A percentile compares a stretch with the other conserved stretches of the same genome.
Evolutionary conservation across 2,797 vertebrate species (phyloP).

Genomic region (Gallinago stenura): DNA sequence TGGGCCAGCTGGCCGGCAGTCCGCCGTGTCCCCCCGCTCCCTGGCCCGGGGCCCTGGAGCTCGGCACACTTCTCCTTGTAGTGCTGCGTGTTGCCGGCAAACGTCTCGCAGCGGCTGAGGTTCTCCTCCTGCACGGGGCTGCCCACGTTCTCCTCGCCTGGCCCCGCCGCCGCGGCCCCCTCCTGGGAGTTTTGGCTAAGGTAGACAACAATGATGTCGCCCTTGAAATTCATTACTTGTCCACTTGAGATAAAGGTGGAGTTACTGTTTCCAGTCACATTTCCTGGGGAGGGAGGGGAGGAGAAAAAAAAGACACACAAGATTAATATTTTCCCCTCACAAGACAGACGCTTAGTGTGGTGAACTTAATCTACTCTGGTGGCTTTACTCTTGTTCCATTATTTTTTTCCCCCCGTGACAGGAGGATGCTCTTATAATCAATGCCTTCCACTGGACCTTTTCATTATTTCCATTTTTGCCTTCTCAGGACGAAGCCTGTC

Average conservation of each 20-base stretch:
- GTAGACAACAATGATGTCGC: slow-evolving; percentile 96
- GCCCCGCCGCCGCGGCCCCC: slow-evolving; percentile 52
- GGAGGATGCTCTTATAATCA: neutral
- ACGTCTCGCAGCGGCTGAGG: slow-evolving; percentile 82
- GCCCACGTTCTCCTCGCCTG: slow-evolving; percentile 81
- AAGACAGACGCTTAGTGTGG: neutral
- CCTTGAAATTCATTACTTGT: slow-evolving; percentile 98
- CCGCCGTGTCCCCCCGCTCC: rapidly evolving
- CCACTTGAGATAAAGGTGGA: slow-evolving; percentile 97
- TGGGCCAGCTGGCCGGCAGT: neutral
- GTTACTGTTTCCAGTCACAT: slow-evolving; percentile 94
- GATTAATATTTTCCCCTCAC: slow-evolving; percentile 50
- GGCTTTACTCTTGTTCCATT: slow-evolving; percentile 18
- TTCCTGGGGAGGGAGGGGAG: slow-evolving; percentile 80
- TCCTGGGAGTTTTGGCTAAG: slow-evolving; percentile 91
- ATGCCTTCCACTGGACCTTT: neutral
- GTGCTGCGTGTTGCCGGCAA: slow-evolving; percentile 80
- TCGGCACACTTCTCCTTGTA: slow-evolving; percentile 71
- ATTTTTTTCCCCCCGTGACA: neutral
- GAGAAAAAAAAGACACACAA: neutral
- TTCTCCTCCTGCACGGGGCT: slow-evolving; percentile 93
- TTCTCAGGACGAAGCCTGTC: neutral
- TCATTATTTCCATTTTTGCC: slow-evolving; percentile 46
- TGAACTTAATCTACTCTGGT: neutral
- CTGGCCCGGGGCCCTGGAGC: neutral